These are phyloP conservation scores for Criorhina ranunculi DNA, from an alignment of 2,888 invertebrate genomes.

Conservation along the genomic window DNA sequence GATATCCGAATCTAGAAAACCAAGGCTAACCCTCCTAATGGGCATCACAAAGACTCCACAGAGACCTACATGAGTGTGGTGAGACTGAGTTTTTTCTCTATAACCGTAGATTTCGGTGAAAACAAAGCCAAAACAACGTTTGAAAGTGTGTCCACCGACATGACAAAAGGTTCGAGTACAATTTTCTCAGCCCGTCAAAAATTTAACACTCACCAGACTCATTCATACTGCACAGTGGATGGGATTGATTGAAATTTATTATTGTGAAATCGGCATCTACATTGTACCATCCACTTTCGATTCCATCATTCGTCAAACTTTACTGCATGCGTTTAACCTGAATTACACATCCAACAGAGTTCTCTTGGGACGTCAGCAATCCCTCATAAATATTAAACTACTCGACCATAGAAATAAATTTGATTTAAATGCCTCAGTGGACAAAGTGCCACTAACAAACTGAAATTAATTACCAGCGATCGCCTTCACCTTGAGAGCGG, in stretches of 20 bases:
- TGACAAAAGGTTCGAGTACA: too few species aligned
- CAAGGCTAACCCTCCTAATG: too few species aligned
- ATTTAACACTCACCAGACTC: neutral
- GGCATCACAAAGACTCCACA: too few species aligned
- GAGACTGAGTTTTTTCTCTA: too few species aligned
- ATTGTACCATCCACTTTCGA: constrained; percentile 14
- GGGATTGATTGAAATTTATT: constrained; percentile 23
- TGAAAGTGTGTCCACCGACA: too few species aligned
- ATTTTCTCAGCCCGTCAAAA: neutral
- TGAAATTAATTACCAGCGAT: constrained; percentile 65
- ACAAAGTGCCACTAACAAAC: constrained; percentile 52
- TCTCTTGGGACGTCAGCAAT: neutral
- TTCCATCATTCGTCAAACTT: constrained; percentile 6
- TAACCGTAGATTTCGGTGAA: too few species aligned
- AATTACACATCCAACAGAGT: neutral
- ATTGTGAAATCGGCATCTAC: neutral
- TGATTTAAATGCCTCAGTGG: constrained; percentile 45
- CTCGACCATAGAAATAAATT: constrained; percentile 32
- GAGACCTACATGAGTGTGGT: too few species aligned
- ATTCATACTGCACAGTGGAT: neutral
- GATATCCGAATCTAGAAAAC: too few species aligned
- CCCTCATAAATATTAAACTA: constrained; percentile 47
- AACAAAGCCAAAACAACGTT: too few species aligned
- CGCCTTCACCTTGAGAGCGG: constrained; percentile 68
- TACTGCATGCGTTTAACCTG: constrained; percentile 24